Base-by-base conservation (phyloP, 1,140 invertebrate species). In the Limonius californicus region DNA sequence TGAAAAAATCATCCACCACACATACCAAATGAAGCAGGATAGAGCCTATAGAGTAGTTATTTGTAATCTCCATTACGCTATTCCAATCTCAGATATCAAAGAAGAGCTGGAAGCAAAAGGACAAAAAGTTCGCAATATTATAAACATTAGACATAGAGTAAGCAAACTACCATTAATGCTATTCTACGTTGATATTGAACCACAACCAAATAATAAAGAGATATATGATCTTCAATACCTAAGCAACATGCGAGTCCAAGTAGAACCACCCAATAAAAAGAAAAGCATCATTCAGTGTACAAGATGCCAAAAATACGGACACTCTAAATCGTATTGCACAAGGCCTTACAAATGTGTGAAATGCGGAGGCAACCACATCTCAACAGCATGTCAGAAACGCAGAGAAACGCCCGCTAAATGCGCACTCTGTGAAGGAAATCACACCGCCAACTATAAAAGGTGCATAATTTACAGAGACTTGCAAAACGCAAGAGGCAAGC, bases 111-210 rank as follows among this genome's bases (percentile, higher is more conserved):
- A 55, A 60, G 45, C 54, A 61, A 12, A 21, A 50, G 63, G 63
- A 27, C 59, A 62, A 21, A 58, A 63, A 66, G 65, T 72, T 11
- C 62, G 62, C 8, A 64, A 61, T 39, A 62, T 71, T 39, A 54
- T 14, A 11, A 68, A 70, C 54, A 62, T 72, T 1, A 53, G 63
- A 63, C 69, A 67, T 42, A 57, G 64, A 32, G 42, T 57, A 9
- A 71, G 65, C 18, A 76, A 75, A 58, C 56, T 63, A n/a, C 72
- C 69, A 27, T 62, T 76, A 12, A 62, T 70, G 0, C 54, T 75
- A 53, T 77, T 77, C 54, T 74, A 69, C 58, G 59, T 77, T 8
- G 71, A 76, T 53, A 21, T 77, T 21, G 64, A 72, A 59, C 71
- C 68, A 15, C 47, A 59, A 12, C 61, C 62, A 9, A 77, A 73